Base-by-base conservation (phyloP, 2,797 vertebrate genomes). In the Trachurus trachurus region DNA sequence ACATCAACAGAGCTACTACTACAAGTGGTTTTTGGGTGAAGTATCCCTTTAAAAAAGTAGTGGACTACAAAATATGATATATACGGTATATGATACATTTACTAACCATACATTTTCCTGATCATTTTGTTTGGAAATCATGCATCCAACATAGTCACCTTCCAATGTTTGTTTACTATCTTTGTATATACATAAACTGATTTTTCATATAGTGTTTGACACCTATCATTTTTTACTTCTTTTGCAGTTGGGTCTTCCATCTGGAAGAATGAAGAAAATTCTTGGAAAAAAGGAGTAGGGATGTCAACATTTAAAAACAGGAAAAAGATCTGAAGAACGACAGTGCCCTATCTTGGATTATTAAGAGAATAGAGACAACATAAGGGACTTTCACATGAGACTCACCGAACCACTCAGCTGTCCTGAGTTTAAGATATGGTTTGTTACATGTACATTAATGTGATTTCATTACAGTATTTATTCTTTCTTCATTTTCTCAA, bases 161-260 rank as follows among this genome's bases (percentile, higher is more conserved):
- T 13, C 0, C 17, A 29, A 17, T 12, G 9, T 49, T 11, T 26
- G 31, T 31, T 22, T 42, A 40, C 13, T 39, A 37, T 9, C 1
- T 29, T 47, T 49, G 11, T 54, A 2, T 57, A 3, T 42, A 21
- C 15, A n/a, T n/a, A n/a, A n/a, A 19, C 6, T 34, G 31, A 22
- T 56, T 26, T 7, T 45, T 39, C 19, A 9, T 13, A 13, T 12
- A 13, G 4, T 65, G 4, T 64, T 57, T 53, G 9, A 69, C 1
- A 1, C 1, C 29, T 3, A 9, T 13, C 47, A 45, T 12, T 21
- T 60, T 17, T 21, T 12, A 26, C 6, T 34, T 59, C 39, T 60
- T 76, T 65, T 65, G 19, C 70, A 82, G 80, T 22, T 82, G 47
- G 0, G 5, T 19, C 60, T 66, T 59, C 34, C 21, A 26, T 2